Base-by-base conservation (phyloP, 2,797 vertebrate genomes). In the Danio aesculapii region DNA sequence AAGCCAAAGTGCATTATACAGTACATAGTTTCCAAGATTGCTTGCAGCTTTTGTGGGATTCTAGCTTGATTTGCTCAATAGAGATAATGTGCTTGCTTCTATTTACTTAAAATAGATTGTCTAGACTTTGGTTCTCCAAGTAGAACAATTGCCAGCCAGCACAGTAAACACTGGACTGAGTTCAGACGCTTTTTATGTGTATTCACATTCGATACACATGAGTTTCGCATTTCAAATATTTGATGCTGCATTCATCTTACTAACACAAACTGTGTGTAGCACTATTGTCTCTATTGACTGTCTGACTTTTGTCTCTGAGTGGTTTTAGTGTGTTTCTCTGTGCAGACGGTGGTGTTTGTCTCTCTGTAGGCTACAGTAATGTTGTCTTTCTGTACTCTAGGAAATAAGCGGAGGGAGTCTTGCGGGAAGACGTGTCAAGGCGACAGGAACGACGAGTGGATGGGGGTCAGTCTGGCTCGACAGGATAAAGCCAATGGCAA, bases 351-450 rank as follows among this genome's bases (percentile, higher is more conserved):
- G 70, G 68, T 49, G 71, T 52, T 63, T 76, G 41, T 55, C 43
- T 70, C 4, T 73, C 21, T 19, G 16, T 17, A 73, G 71, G 66
- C 77, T 16, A 19, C 57, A 59, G 61, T 80, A 64, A 77, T 1
- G 0, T 41, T 77, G 8, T 69, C 43, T 62, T 46, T 62, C 13
- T 82, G 8, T 66, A 9, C 52, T 89, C 81, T 89, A 99, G 98
- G 96, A 91, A 98, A 96, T 92, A 95, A 88, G 88, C 93, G 82
- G 30, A 95, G 94, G n/a, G 90, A 88, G 21, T 87, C 93, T 3
- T 99, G 98, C 73, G 98, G 98, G 78, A 99, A 99, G 94, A 99
- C 98, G 0, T 99, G 98, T 88, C 95, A 93, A 87, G 98, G 96
- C 77, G 96, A 99, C 91, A 91, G 97, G 79, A 94, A 97, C 19